Evolutionary conservation across 2,888 invertebrate species (phyloP), one percentile per base, ranked within the genome.

Genomic region (Perizoma flavofasciatum): DNA sequence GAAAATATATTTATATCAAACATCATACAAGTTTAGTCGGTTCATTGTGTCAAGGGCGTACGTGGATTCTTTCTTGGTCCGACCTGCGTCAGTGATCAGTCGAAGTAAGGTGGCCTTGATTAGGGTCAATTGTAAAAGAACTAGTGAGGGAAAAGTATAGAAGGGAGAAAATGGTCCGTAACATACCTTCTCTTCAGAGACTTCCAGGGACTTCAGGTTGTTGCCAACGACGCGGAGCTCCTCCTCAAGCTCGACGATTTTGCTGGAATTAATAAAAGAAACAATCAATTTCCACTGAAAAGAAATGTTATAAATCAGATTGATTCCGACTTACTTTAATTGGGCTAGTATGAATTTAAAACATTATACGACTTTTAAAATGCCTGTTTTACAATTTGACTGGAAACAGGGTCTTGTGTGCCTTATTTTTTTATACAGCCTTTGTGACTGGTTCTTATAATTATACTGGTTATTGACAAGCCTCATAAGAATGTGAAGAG

Each of bases 171-270:
- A 52, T 39, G 35, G 59, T 69, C 62, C 49, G 53, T 40, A 67
- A 86, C 93, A 92, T 96, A 98, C 98, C 97, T 98, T 99, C 94
- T 99, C 98, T 94, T 99, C 99, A 83, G 98, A 98, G 88, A 99
- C 99, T 95, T 99, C 99, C 89, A 99, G 97, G 88, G 99, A 99
- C 94, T 99, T 99, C 94, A 99, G 95, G 96, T 99, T 99, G 96
- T 99, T 99, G 89, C 99, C 99, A 92, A 99, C 99, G 85, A 99
- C 99, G 91, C 99, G 98, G 92, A 99, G 95, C 93, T 99, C 99
- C 92, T 99, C 99, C 93, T 99, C 99, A 94, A 99, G 97, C 94
- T 99, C 99, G 92, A 99, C 98, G 94, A 99, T 99, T 96, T 99
- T 99, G 93, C 97, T 97, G 94, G 56, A 88, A 79, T 75, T 66